These are phyloP conservation scores for Muscicapa striata DNA, from an alignment of 2,797 vertebrate species.

Conservation along the genomic window DNA sequence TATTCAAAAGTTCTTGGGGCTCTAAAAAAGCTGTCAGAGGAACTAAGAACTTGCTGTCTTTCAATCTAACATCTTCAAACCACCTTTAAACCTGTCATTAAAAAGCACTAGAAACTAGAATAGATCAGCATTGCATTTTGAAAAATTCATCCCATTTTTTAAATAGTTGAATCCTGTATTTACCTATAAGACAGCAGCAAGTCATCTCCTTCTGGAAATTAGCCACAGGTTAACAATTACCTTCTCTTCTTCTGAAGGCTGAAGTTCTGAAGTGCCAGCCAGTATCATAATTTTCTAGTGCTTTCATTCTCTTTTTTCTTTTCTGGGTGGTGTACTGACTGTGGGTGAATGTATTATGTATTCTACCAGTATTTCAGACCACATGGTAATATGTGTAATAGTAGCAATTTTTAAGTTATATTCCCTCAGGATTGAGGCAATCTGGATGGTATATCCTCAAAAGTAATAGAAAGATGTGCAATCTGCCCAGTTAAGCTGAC, in stretches of 20 bases:
- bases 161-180: background rate
- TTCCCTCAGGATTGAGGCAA: background rate
- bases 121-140: background rate
- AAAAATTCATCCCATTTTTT: background rate
- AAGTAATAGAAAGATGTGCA: background rate
- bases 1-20: background rate
- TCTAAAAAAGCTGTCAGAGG: background rate
- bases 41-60: background rate
- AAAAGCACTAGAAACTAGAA: background rate
- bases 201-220: conserved; percentile 30
- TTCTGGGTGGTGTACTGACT: background rate
- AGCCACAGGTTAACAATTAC: conserved; percentile 7
- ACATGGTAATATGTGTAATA: background rate
- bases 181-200: background rate
- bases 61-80: background rate
- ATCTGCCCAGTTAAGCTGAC: conserved; percentile 1
- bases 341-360: conserved; percentile 32
- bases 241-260: conserved; percentile 16
- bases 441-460: conserved; percentile 4
- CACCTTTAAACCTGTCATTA: background rate
- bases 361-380: conserved; percentile 38
- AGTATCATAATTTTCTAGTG: conserved; percentile 18
- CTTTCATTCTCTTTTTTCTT: conserved; percentile 17
- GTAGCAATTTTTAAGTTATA: background rate
- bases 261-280: background rate